Evolutionary conservation across 2,113 vertebrate species (phyloP).

Genomic region (Tenrec ecaudatus): DNA sequence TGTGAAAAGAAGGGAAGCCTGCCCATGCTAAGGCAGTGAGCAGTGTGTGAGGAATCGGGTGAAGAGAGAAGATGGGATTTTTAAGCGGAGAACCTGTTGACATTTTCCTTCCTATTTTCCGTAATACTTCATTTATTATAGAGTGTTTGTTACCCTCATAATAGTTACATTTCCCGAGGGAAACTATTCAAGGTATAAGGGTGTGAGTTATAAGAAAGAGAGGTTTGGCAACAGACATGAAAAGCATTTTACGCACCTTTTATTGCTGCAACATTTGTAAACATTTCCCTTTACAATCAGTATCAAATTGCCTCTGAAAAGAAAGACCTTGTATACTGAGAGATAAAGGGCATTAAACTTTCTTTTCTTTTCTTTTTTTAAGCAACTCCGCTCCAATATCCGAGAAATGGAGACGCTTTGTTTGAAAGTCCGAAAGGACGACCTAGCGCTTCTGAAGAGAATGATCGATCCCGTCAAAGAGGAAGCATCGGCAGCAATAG

Average conservation of each 20-base stretch:
- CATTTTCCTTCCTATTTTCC: constrained; percentile 45
- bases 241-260: background rate
- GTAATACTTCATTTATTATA: constrained; percentile 12
- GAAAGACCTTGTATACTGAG: constrained; percentile 6
- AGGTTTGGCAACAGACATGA: constrained; percentile 24
- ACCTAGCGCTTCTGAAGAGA: constrained; percentile 88
- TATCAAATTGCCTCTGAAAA: constrained; percentile 33
- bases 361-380: constrained; percentile 69
- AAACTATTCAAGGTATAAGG: constrained; percentile 41
- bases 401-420: constrained; percentile 98
- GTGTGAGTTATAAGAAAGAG: constrained; percentile 22
- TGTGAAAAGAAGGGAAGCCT: background rate
- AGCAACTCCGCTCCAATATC: constrained; percentile 95
- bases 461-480: constrained; percentile 93
- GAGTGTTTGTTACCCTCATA: constrained; percentile 26
- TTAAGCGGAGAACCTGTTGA: constrained; percentile 6
- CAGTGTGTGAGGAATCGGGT: background rate
- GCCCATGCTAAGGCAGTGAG: background rate
- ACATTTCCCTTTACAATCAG: constrained; percentile 17
- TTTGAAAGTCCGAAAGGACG: constrained; percentile 90
- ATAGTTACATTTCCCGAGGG: constrained; percentile 38
- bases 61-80: background rate
- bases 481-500: constrained; percentile 88
- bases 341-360: background rate
- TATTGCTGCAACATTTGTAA: background rate